These are phyloP conservation scores for Scalopus aquaticus DNA, from an alignment of 2,113 vertebrate genomes.

Conservation along the genomic window DNA sequence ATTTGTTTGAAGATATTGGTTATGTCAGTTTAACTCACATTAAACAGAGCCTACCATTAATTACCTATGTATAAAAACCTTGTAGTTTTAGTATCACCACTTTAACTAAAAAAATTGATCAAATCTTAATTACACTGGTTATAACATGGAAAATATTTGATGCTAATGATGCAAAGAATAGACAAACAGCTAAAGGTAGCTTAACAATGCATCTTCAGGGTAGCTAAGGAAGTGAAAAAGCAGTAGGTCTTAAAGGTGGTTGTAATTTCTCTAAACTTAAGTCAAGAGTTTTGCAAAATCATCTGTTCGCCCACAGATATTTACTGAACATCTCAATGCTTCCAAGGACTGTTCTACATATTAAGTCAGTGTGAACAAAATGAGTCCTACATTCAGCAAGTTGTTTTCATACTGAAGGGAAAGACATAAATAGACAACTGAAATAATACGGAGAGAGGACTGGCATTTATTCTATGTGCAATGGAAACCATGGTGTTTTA, in stretches of 20 bases:
- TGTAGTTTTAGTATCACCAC: slow-evolving; percentile 20
- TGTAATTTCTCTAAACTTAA: not conserved
- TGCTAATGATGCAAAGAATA: slow-evolving; percentile 27
- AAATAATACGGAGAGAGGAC: not conserved
- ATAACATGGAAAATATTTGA: not conserved
- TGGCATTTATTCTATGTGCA: not conserved
- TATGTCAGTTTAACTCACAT: not conserved
- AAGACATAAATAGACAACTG: not conserved
- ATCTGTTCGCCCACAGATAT: not conserved
- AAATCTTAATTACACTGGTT: not conserved
- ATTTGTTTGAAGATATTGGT: not conserved
- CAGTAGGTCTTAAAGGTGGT: too few relatives aligned
- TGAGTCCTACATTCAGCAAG: not conserved
- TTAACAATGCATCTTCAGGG: not conserved
- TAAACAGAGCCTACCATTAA: not conserved
- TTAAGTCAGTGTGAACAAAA: not conserved
- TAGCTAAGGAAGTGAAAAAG: not conserved
- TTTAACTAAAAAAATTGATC: not conserved
- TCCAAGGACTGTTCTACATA: not conserved
- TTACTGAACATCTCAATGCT: not conserved
- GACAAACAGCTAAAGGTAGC: not conserved
- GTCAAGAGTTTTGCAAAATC: not conserved
- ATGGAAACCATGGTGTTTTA: not conserved
- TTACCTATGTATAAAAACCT: not conserved
- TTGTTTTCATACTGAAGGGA: not conserved